These are phyloP conservation scores for Synodontis membranacea DNA, from an alignment of 2,113 vertebrate species.

Conservation along the genomic window DNA sequence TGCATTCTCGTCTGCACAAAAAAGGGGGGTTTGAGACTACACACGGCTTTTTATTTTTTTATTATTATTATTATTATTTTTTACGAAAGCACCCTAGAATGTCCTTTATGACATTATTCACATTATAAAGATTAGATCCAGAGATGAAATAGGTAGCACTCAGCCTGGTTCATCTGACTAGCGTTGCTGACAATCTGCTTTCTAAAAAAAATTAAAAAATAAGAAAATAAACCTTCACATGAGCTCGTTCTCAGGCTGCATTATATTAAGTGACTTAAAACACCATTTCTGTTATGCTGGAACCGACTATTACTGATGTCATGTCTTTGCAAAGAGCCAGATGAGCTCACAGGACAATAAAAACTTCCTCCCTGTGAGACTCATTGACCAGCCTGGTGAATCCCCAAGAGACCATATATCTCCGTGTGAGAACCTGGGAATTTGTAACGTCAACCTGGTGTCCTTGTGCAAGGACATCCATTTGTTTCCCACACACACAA, in stretches of 20 bases:
- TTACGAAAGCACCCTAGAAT: not conserved
- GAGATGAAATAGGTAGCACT: not conserved
- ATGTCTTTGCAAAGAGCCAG: conserved; percentile 9
- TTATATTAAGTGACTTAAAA: not conserved
- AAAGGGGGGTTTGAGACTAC: not conserved
- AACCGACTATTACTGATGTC: conserved; percentile 15
- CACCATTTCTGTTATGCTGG: not conserved
- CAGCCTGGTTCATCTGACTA: no score
- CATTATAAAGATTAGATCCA: not conserved
- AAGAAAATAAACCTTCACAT: no score
- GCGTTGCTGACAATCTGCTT: not conserved
- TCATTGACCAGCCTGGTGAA: not conserved
- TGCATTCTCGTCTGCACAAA: not conserved
- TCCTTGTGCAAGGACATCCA: not conserved
- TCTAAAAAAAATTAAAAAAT: not conserved
- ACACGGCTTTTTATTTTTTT: no score
- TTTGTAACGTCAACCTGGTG: not conserved
- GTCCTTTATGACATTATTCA: no score
- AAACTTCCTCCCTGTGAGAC: conserved; percentile 7
- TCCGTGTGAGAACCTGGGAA: not conserved
- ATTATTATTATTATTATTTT: no score
- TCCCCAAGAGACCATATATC: not conserved
- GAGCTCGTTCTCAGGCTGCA: not conserved
- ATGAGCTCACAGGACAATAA: conserved; percentile 29
- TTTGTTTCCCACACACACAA: not conserved